A percentile compares a stretch with the other conserved stretches of the same genome.
Conservation (phyloP, 2,888 invertebrate species). For the Eristalis pertinax region DNA sequence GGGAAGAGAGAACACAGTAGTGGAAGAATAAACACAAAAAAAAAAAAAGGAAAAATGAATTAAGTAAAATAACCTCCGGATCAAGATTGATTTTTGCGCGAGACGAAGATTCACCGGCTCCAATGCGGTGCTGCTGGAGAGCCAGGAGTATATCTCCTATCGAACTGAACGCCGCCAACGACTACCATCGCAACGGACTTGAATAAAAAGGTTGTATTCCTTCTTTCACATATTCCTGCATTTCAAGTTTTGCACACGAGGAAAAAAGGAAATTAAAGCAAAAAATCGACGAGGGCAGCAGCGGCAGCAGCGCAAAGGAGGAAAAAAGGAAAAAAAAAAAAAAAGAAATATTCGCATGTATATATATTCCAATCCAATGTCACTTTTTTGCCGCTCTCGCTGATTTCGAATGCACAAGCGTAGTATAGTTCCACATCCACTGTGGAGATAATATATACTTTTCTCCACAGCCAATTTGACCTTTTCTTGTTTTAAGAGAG, state of each 20-base stretch:
- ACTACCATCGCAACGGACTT: slow-evolving; percentile 52
- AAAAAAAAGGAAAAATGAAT: slow-evolving; percentile 53
- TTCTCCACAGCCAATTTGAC: slow-evolving; percentile 47
- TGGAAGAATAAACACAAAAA: slow-evolving; percentile 10
- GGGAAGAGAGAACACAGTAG: slow-evolving; percentile 11
- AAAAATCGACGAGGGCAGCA: slow-evolving; percentile 40
- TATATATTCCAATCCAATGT: slow-evolving; percentile 60
- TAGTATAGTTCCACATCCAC: slow-evolving; percentile 34
- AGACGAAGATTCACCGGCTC: slow-evolving; percentile 69
- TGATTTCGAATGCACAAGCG: slow-evolving; percentile 70
- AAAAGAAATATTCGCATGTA: slow-evolving; percentile 6
- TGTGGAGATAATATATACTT: slow-evolving; percentile 58
- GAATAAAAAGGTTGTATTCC: slow-evolving; percentile 42
- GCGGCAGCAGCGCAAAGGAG: slow-evolving; percentile 30
- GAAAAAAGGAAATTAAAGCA: slow-evolving; percentile 33
- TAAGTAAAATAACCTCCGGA: slow-evolving; percentile 65
- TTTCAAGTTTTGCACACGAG: slow-evolving; percentile 70
- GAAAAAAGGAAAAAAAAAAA: slow-evolving; percentile 37
- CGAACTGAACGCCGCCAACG: slow-evolving; percentile 61
- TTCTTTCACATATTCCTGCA: slow-evolving; percentile 61
- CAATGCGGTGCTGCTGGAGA: slow-evolving; percentile 48
- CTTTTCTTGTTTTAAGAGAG: slow-evolving; percentile 32
- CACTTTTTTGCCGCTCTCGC: slow-evolving; percentile 70
- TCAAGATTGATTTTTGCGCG: slow-evolving; percentile 71
- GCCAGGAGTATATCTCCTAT: slow-evolving; percentile 43